These are phyloP conservation scores for Luperina testacea DNA, from an alignment of 2,888 invertebrate genomes.

Conservation along the genomic window DNA sequence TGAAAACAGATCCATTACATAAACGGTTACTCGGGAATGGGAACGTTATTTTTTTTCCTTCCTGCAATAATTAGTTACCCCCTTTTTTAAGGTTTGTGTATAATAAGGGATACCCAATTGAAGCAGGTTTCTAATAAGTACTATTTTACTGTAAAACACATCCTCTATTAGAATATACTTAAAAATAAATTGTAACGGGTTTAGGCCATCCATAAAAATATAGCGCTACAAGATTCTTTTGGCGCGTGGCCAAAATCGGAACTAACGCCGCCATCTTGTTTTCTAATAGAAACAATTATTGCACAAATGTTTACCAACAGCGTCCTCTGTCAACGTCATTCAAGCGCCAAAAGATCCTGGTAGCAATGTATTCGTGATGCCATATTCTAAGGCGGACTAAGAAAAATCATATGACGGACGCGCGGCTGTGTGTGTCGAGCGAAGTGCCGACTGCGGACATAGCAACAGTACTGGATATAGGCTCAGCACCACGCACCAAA, in stretches of 20 bases:
- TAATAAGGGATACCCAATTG: constrained; percentile 1
- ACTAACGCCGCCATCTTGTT: background rate
- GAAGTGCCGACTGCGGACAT: constrained; percentile 84
- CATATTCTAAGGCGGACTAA: constrained; percentile 41
- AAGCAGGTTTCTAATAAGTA: constrained; percentile 21
- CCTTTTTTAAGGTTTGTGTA: constrained; percentile 2
- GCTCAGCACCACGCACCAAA: constrained; percentile 90
- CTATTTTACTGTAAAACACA: constrained; percentile 31
- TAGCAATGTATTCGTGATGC: constrained; percentile 25
- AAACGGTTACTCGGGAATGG: constrained; percentile 30
- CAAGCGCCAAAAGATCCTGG: background rate
- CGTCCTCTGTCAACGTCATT: no score
- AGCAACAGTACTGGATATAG: constrained; percentile 88
- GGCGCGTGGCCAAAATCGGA: background rate
- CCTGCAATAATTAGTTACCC: constrained; percentile 5
- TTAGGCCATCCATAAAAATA: constrained; percentile 48
- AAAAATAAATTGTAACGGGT: constrained; percentile 59
- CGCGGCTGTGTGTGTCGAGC: constrained; percentile 76
- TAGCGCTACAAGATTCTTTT: background rate
- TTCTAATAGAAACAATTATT: background rate
- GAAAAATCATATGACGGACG: constrained; percentile 81
- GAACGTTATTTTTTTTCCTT: constrained; percentile 30
- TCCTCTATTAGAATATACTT: constrained; percentile 37
- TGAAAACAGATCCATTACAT: constrained; percentile 34
- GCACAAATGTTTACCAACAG: background rate